These are phyloP conservation scores for Sciurus niger DNA, from an alignment of 2,113 vertebrate genomes.

Conservation along the genomic window DNA sequence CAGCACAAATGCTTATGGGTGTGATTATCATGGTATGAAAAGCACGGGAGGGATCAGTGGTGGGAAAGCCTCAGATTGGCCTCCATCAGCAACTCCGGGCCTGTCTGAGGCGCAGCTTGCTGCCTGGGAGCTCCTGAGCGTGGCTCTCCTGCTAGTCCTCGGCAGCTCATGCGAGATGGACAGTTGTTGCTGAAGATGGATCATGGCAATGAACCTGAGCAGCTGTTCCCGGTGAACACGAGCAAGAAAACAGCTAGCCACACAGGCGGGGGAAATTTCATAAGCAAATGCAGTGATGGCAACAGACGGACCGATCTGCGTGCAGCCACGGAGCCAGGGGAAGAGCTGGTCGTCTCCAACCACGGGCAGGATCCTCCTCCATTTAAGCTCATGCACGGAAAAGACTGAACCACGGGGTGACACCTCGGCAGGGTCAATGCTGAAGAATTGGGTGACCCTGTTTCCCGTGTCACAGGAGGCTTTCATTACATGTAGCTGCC, in stretches of 20 bases:
- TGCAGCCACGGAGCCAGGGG: not conserved
- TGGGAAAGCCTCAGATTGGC: rapidly evolving
- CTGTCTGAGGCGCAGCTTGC: too few relatives aligned
- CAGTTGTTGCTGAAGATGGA: not conserved
- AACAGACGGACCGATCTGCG: not conserved
- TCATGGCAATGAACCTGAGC: not conserved
- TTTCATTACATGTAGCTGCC: not conserved
- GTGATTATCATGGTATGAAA: not conserved
- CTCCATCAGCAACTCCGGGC: rapidly evolving
- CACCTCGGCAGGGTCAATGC: not conserved
- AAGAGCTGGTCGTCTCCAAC: not conserved
- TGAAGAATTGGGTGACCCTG: not conserved
- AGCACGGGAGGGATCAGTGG: not conserved
- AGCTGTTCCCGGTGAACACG: not conserved
- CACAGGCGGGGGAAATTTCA: not conserved
- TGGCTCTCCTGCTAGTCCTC: too few relatives aligned
- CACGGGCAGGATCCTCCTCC: not conserved
- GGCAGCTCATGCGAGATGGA: not conserved
- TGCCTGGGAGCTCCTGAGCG: not conserved
- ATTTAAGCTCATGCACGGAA: not conserved
- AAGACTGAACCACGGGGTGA: rapidly evolving
- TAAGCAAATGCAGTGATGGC: not conserved
- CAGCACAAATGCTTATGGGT: not conserved
- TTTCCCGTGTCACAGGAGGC: not conserved
- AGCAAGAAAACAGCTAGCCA: not conserved